Evolutionary conservation across 1,140 invertebrate species (phyloP).

Genomic region (Zelostemma sp.): DNA sequence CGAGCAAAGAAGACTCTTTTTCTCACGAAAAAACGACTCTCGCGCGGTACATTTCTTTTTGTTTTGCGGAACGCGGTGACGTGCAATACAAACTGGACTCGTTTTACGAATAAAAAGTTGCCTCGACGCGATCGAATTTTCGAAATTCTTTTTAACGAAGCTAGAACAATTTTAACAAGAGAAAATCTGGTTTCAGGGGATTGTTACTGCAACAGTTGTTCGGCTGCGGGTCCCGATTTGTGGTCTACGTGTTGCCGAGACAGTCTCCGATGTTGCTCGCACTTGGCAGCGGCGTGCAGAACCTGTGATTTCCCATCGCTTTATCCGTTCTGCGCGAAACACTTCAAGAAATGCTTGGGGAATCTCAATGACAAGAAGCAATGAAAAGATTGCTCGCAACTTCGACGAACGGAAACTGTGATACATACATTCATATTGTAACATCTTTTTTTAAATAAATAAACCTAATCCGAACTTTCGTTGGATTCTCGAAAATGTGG

Average conservation of each 20-base stretch:
- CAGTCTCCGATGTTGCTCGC: slow-evolving; percentile 65
- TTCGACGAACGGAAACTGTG: slow-evolving; percentile 32
- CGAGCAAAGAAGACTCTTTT: background rate
- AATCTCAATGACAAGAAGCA: slow-evolving; percentile 51
- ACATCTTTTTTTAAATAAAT: too few species aligned
- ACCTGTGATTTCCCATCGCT: slow-evolving; percentile 64
- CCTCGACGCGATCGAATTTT: too few species aligned
- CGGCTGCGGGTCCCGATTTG: slow-evolving; percentile 60
- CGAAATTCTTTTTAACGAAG: too few species aligned
- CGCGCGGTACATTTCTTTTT: background rate
- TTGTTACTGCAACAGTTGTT: slow-evolving; percentile 67
- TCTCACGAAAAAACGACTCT: background rate
- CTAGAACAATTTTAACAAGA: background rate
- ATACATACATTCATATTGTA: slow-evolving; percentile 11
- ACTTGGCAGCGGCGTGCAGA: slow-evolving; percentile 67
- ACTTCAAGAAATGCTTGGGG: slow-evolving; percentile 65
- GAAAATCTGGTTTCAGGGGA: slow-evolving; percentile 56
- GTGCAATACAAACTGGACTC: slow-evolving; percentile 18
- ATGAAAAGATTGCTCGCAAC: background rate
- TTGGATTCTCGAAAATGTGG: too few species aligned
- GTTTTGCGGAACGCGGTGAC: slow-evolving; percentile 16
- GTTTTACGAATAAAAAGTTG: too few species aligned
- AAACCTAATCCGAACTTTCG: too few species aligned
- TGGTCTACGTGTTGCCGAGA: slow-evolving; percentile 67
- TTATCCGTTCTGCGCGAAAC: slow-evolving; percentile 65